Conservation (phyloP, 1,140 invertebrate genomes). For the Drosophila pseudoobscura region DNA sequence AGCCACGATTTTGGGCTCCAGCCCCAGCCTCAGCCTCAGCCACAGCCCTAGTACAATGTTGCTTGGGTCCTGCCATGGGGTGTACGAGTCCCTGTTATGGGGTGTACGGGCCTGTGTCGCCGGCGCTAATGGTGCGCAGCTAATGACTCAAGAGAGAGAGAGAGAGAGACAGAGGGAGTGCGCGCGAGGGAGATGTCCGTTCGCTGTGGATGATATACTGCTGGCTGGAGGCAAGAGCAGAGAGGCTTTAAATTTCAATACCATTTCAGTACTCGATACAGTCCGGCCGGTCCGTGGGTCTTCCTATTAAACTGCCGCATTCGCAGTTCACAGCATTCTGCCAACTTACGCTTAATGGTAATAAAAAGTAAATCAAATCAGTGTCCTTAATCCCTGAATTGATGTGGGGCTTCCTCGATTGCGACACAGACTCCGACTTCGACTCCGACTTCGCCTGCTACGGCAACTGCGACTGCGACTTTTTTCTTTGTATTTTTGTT, state of each 20-base stretch:
- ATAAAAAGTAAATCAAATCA: slow-evolving; percentile 83
- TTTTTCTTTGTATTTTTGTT: slow-evolving; percentile 19
- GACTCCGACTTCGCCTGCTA: background rate
- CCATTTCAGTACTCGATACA: slow-evolving; percentile 38
- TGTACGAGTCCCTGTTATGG: slow-evolving; percentile 8
- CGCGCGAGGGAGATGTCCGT: slow-evolving; percentile 11
- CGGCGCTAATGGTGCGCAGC: slow-evolving; percentile 78
- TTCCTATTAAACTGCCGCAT: slow-evolving; percentile 61
- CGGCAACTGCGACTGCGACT: slow-evolving; percentile 9
- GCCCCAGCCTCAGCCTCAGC: too few species aligned
- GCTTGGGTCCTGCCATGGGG: slow-evolving; percentile 11
- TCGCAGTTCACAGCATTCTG: slow-evolving; percentile 56
- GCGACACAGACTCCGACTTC: slow-evolving; percentile 37
- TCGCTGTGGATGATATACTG: slow-evolving; percentile 39
- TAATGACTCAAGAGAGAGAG: slow-evolving; percentile 64
- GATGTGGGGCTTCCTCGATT: slow-evolving; percentile 71
- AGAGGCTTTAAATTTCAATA: slow-evolving; percentile 68
- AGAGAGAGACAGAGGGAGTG: background rate
- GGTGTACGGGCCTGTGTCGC: slow-evolving; percentile 41
- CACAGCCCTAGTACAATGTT: slow-evolving; percentile 17
- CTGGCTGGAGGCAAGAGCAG: slow-evolving; percentile 5
- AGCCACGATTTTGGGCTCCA: slow-evolving; percentile 70
- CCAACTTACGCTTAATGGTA: slow-evolving; percentile 81
- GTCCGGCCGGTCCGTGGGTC: background rate
- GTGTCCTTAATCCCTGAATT: slow-evolving; percentile 82